Evolutionary conservation across 2,113 vertebrate genomes (phyloP), one percentile per base, ranked within the genome.

Genomic region (Abramis brama): DNA sequence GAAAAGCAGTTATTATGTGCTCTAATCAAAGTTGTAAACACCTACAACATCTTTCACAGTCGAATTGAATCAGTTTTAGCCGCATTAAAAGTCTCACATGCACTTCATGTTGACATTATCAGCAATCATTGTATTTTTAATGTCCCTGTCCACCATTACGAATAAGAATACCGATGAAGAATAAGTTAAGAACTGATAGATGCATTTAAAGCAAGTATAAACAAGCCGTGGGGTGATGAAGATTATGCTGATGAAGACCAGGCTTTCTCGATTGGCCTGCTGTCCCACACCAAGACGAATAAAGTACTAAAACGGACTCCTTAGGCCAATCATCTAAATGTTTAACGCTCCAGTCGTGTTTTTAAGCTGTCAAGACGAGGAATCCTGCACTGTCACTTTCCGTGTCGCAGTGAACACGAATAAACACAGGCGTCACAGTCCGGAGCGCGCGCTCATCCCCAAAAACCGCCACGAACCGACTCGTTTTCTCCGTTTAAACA

Each of bases 361-460:
- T 70, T 52, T 50, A 36, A 68, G 27, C 17, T 83, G 64, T 57
- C 50, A 73, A 2, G 50, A 25, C 13, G 33, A 83, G 6, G 33
- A 71, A 59, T 59, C 50, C 68, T 17, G 68, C 50, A 5, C 68
- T 59, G 68, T 83, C 66, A 59, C 82, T 74, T 73, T 74, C 82
- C 13, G 82, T 83, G 81, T 73, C 68, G 89, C 39, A 89, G 88
- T 90, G 88, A 90, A 90, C 86, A 82, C 76, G 84, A 84, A 90
- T 92, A 94, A 94, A 94, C 92, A 91, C 93, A 94, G 92, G 91
- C 95, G 95, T 95, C 94, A 93, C 89, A 91, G 78, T 91, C 89
- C 83, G 87, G 89, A 91, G 87, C 92, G 90, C 91, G 91, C 91
- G 91, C 88, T 90, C 10, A 25, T 70, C 82, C 75, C 50, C 6